These are phyloP conservation scores for Bryconaethiops microstoma DNA, from an alignment of 2,797 vertebrate species.

Conservation along the genomic window DNA sequence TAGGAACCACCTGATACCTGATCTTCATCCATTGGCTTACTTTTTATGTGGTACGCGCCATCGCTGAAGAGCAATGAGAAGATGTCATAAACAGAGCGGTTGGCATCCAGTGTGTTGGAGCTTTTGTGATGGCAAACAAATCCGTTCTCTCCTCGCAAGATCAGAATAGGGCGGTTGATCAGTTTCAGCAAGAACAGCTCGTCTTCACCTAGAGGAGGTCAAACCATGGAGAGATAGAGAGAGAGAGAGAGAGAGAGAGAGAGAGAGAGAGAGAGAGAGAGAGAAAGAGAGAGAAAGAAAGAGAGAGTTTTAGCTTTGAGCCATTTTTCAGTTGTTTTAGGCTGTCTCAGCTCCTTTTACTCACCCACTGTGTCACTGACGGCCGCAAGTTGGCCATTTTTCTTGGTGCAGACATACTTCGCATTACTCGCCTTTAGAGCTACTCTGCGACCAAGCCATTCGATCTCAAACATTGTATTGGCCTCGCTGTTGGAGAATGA, in stretches of 20 bases:
- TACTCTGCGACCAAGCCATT: constrained; percentile 88
- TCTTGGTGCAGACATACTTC: constrained; percentile 94
- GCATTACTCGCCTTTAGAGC: constrained; percentile 92
- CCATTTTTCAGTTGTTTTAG: background rate
- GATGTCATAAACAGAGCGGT: constrained; percentile 93
- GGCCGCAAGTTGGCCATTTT: constrained; percentile 93
- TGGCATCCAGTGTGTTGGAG: constrained; percentile 90
- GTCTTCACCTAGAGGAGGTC: constrained; percentile 79
- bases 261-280: background rate
- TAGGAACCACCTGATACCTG: background rate
- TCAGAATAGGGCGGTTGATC: constrained; percentile 94
- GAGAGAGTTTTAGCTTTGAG: background rate
- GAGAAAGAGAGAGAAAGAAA: background rate
- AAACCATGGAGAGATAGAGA: background rate
- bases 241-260: too few species aligned
- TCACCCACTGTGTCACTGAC: constrained; percentile 88
- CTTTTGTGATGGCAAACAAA: constrained; percentile 93
- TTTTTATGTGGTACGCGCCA: constrained; percentile 92
- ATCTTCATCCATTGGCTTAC: constrained; percentile 68
- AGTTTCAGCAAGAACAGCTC: constrained; percentile 93
- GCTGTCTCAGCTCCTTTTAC: constrained; percentile 49
- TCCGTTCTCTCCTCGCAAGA: constrained; percentile 89
- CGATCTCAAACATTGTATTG: constrained; percentile 92
- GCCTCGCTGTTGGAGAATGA: constrained; percentile 74
- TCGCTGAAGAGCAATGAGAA: constrained; percentile 90